phyloP scores from a whole-genome alignment of 2,888 invertebrate genomes.

The Cheiracanthium punctorium region DNA sequence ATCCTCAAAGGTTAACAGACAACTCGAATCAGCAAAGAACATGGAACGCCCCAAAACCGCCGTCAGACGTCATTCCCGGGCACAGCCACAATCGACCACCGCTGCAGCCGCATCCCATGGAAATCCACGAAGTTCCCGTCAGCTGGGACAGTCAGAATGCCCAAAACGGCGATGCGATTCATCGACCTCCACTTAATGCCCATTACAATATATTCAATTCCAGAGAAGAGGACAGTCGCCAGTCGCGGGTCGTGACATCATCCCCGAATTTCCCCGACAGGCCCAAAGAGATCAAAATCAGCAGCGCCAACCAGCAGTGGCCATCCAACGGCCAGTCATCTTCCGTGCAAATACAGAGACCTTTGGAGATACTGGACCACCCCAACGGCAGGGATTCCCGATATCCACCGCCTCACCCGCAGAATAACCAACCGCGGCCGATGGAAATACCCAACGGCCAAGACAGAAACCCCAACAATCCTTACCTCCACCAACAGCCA shows the following conservation, averaged over 20 bases:
- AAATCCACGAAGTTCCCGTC: constrained; percentile 50
- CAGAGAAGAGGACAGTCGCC: constrained; percentile 29
- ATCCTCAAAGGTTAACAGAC: constrained; percentile 42
- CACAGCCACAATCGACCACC: constrained; percentile 33
- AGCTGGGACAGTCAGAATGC: constrained; percentile 36
- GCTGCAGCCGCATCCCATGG: constrained; percentile 45
- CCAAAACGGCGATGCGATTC: constrained; percentile 3
- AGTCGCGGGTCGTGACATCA: constrained; percentile 39
- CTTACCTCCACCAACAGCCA: background rate
- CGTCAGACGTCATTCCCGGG: constrained; percentile 14
- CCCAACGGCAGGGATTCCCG: constrained; percentile 33
- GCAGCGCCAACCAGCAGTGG: constrained; percentile 23
- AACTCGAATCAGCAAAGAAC: constrained; percentile 14
- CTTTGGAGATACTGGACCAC: constrained; percentile 57
- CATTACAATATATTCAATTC: constrained; percentile 43
- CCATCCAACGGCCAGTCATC: constrained; percentile 30
- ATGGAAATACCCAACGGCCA: constrained; percentile 45
- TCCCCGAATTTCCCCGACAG: constrained; percentile 41
- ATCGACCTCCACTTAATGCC: background rate
- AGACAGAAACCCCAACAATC: constrained; percentile 31
- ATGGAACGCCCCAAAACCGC: constrained; percentile 32
- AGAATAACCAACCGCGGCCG: constrained; percentile 48
- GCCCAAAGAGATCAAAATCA: constrained; percentile 35
- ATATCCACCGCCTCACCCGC: constrained; percentile 13
- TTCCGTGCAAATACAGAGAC: constrained; percentile 57